Evolutionary conservation across 1,140 invertebrate species (phyloP).

Genomic region (Drosophila pseudoananassae): DNA sequence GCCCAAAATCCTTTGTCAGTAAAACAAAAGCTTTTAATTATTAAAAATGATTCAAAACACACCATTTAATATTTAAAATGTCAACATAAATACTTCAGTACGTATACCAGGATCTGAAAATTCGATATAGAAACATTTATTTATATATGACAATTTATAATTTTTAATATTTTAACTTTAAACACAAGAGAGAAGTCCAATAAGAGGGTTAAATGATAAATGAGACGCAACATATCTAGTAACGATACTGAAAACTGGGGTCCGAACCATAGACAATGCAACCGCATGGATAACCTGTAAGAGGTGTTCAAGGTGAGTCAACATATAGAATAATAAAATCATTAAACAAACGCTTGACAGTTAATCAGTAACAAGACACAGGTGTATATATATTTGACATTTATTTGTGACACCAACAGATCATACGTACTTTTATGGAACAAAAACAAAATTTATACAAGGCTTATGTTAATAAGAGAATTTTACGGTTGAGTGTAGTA

Average conservation of each 20-base stretch:
- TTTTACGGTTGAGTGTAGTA: constrained; percentile 28
- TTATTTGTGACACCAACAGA: constrained; percentile 53
- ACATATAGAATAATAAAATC: constrained; percentile 37
- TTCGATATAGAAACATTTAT: constrained; percentile 20
- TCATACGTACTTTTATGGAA: constrained; percentile 1
- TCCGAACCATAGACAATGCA: constrained; percentile 83
- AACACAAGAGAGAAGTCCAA: constrained; percentile 34
- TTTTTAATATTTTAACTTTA: constrained; percentile 20
- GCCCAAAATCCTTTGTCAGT: too few species aligned
- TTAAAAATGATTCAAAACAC: not conserved
- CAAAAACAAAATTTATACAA: constrained; percentile 18
- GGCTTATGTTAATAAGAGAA: constrained; percentile 37
- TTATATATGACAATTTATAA: constrained; percentile 33
- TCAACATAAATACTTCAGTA: not conserved
- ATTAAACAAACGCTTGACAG: constrained; percentile 29
- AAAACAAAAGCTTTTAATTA: not conserved
- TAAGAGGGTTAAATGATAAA: constrained; percentile 32
- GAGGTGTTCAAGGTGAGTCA: constrained; percentile 61
- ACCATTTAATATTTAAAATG: not conserved
- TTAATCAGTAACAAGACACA: constrained; percentile 41
- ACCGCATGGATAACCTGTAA: constrained; percentile 82
- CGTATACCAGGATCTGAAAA: constrained; percentile 10
- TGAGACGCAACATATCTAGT: constrained; percentile 59
- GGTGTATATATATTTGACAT: constrained; percentile 36
- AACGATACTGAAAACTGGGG: constrained; percentile 77